Evolutionary conservation across 2,797 vertebrate genomes (phyloP), one percentile per base, ranked within the genome.

Genomic region (Cossypha polioptera): DNA sequence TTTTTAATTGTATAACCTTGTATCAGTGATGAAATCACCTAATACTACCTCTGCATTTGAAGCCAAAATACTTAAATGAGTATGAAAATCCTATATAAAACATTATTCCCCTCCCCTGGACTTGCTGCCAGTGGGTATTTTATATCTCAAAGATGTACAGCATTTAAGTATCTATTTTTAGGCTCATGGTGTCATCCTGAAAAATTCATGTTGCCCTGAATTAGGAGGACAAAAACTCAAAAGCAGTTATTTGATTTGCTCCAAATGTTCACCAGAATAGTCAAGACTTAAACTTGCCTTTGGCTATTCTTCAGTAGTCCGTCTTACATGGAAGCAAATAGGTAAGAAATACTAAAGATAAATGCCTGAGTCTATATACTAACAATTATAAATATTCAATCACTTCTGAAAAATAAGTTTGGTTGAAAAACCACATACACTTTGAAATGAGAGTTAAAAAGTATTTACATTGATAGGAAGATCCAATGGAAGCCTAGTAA

Each of bases 1-100:
- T 47, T 63, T 78, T 85, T 2, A 4, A 18, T 29, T 53, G 3
- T 51, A 21, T 88, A n/a, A 21, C 24, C 17, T 47, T 78, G 16
- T 91, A 61, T 80, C 42, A 74, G 14, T 79, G 79, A 77, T 80
- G 86, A 94, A 97, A 96, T 68, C 73, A 62, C 51, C 26, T 79
- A 53, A 42, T 81, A 71, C n/a, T 92, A 51, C n/a, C n/a, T 28
- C 59, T 86, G 13, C 93, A 48, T 93, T 94, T 94, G 42, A 53
- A 96, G 55, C 61, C 78, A 79, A 86, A 86, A 47, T 67, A 35
- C 61, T 83, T 72, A 63, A 95, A 93, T 86, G 36, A 86, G 55
- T 92, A 76, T 26, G 67, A 51, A 96, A 95, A 21, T 71, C 31
- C n/a, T 31, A 18, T 26, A 9, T 73, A 81, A 92, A 96, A 90